Evolutionary conservation across 2,113 vertebrate species (phyloP).

Genomic region (Caracal caracal): DNA sequence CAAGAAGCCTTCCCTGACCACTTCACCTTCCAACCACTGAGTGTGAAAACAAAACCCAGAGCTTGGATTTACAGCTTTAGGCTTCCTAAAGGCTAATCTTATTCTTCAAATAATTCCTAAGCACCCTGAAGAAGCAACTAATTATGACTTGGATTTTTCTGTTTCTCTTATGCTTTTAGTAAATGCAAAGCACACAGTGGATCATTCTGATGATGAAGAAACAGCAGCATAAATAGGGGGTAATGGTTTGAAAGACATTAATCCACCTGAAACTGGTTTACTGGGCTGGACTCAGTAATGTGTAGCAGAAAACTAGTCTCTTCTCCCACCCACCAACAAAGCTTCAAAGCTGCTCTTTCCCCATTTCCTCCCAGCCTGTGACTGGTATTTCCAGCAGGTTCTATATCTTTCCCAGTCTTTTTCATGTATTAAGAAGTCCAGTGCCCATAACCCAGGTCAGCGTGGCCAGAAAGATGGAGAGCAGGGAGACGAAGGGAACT

Average conservation of each 20-base stretch:
- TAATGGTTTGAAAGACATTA: neutral
- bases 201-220: neutral
- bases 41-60: neutral
- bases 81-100: neutral
- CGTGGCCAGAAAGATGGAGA: neutral
- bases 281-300: neutral
- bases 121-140: neutral
- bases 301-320: neutral
- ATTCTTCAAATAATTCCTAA: neutral
- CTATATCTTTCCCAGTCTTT: neutral
- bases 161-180: neutral
- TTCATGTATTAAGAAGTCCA: neutral
- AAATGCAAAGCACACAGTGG: neutral
- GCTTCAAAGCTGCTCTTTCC: neutral
- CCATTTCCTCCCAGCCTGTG: neutral
- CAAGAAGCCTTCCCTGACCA: neutral
- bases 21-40: neutral
- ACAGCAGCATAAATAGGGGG: neutral
- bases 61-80: neutral
- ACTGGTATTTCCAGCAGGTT: neutral
- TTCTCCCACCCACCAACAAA: neutral
- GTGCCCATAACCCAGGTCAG: neutral
- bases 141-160: neutral
- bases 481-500: rapidly evolving
- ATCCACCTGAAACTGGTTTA: neutral